These are phyloP conservation scores for Morpho deidamia DNA, from an alignment of 2,888 invertebrate genomes.

Conservation along the genomic window DNA sequence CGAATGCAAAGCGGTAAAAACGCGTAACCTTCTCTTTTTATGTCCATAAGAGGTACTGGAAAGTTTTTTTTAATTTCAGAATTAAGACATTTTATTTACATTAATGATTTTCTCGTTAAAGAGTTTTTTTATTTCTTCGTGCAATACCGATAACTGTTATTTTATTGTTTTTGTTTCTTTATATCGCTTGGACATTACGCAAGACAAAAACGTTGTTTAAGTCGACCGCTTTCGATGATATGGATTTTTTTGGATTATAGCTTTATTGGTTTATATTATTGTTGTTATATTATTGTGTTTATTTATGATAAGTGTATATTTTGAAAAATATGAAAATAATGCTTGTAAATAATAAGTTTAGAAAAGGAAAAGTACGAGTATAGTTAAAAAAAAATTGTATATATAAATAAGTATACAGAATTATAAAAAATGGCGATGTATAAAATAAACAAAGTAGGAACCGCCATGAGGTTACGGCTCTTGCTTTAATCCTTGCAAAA, in stretches of 20 bases:
- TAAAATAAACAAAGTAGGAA: too few relatives aligned
- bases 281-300: too few relatives aligned
- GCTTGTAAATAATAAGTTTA: too few relatives aligned
- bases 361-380: too few relatives aligned
- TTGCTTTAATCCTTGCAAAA: too few relatives aligned
- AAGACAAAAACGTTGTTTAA: neutral
- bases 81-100: constrained; percentile 15
- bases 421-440: too few relatives aligned
- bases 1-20: neutral
- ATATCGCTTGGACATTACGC: constrained; percentile 1
- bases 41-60: constrained; percentile 2
- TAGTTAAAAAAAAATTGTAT: too few relatives aligned
- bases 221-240: neutral
- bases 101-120: constrained; percentile 5
- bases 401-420: too few relatives aligned
- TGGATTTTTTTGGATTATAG: neutral
- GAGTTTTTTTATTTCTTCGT: constrained; percentile 2
- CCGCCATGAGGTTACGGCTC: too few relatives aligned
- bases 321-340: too few relatives aligned
- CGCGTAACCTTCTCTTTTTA: constrained; percentile 5
- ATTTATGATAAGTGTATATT: too few relatives aligned
- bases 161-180: constrained; percentile 10
- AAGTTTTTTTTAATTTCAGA: constrained; percentile 10
- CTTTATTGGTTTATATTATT: too few relatives aligned
- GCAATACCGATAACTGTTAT: constrained; percentile 10